Evolutionary conservation across 2,797 vertebrate genomes (phyloP).

Genomic region (Prunella strophiata): DNA sequence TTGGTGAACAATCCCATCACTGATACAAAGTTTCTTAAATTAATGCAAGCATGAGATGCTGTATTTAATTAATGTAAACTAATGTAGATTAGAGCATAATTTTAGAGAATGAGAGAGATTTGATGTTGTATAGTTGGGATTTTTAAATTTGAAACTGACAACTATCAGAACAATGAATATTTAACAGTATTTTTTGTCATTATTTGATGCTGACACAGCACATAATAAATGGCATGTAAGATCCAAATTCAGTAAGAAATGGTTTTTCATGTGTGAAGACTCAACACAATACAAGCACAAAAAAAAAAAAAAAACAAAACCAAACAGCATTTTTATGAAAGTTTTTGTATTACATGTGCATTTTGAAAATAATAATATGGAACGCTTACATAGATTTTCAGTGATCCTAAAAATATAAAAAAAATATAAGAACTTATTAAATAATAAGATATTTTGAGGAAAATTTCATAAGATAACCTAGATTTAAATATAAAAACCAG

Average conservation of each 20-base stretch:
- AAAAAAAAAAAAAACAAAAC: not conserved
- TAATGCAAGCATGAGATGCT: not conserved
- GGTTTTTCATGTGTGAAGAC: rapidly evolving
- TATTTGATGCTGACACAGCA: not conserved
- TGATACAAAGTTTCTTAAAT: not conserved
- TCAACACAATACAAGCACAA: not conserved
- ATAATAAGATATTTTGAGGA: rapidly evolving
- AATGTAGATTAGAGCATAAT: not conserved
- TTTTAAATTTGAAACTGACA: not conserved
- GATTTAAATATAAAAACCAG: not conserved
- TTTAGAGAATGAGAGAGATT: not conserved
- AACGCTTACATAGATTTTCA: not conserved
- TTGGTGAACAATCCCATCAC: not conserved
- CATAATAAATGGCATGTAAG: rapidly evolving
- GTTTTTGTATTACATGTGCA: not conserved
- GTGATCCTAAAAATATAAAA: not conserved
- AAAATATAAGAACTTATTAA: not conserved
- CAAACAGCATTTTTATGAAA: not conserved
- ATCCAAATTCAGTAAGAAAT: not conserved
- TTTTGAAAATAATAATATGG: not conserved
- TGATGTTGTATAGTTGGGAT: not conserved
- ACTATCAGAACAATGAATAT: not conserved
- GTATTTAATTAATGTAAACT: not conserved
- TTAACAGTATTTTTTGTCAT: not conserved
- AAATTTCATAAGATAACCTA: not conserved